Conservation (phyloP, 2,888 invertebrate species). For the Idaea straminata region DNA sequence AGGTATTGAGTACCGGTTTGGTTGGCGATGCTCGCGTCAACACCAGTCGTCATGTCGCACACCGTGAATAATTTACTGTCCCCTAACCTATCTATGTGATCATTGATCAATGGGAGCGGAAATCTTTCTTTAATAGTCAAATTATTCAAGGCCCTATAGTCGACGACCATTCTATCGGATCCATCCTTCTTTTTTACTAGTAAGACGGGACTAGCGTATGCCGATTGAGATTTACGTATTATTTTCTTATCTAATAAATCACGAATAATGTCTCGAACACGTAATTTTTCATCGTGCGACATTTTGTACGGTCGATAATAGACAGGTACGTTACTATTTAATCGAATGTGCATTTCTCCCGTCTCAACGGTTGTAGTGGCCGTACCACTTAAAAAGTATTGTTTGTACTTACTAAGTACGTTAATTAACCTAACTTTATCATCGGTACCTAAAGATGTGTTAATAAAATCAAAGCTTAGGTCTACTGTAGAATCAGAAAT, state of each 20-base stretch:
- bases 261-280: conserved; percentile 6
- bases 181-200: conserved; percentile 13
- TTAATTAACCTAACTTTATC: neutral
- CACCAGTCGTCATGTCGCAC: too few relatives aligned
- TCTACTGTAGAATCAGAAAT: neutral
- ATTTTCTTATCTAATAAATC: conserved; percentile 12
- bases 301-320: conserved; percentile 6
- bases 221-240: conserved; percentile 12
- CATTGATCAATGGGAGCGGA: conserved; percentile 11
- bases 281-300: conserved; percentile 6
- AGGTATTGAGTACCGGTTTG: too few relatives aligned
- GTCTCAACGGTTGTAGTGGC: conserved; percentile 13
- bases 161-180: conserved; percentile 18
- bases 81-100: conserved; percentile 23
- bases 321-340: conserved; percentile 1
- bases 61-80: conserved; percentile 19
- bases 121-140: conserved; percentile 29
- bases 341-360: conserved; percentile 9
- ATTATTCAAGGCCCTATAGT: conserved; percentile 25
- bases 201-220: conserved; percentile 9
- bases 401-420: conserved; percentile 6
- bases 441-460: conserved; percentile 7
- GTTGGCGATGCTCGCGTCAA: too few relatives aligned
- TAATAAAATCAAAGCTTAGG: neutral
- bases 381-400: conserved; percentile 10